Percentiles rank a stretch among this genome's conserved stretches.
These are phyloP conservation scores for Lycocerus yunnanus DNA, from an alignment of 2,888 invertebrate genomes.

Conservation along the genomic window DNA sequence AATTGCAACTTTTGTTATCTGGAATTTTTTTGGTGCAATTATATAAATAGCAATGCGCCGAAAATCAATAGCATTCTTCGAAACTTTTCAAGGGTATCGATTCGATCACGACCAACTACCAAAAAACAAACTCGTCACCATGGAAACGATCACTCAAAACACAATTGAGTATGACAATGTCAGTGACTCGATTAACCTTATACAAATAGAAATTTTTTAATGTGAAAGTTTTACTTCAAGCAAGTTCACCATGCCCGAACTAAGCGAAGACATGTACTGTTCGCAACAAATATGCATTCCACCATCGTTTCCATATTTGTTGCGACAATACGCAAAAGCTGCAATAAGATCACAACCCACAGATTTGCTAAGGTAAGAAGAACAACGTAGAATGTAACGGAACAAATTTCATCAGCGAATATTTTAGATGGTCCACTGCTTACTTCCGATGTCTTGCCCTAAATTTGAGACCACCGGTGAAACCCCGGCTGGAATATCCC, in stretches of 20 bases:
- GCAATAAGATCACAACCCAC: constrained; percentile 89
- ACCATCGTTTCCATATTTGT: constrained; percentile 77
- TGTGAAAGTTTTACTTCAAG: neutral
- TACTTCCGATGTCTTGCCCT: constrained; percentile 81
- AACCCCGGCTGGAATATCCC: constrained; percentile 76
- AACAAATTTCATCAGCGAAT: neutral
- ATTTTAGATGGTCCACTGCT: constrained; percentile 74
- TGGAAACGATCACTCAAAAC: neutral
- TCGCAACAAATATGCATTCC: constrained; percentile 84
- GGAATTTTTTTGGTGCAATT: no score
- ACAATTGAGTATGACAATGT: neutral
- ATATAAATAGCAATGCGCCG: no score
- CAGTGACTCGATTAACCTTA: neutral
- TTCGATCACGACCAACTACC: neutral
- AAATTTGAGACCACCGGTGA: constrained; percentile 80
- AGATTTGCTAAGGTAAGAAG: constrained; percentile 70
- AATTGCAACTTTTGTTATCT: no score
- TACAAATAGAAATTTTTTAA: neutral
- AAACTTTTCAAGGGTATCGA: neutral
- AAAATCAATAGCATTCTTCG: neutral
- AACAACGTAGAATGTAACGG: neutral
- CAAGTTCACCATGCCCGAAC: constrained; percentile 60
- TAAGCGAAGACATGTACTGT: constrained; percentile 76
- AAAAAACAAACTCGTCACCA: neutral
- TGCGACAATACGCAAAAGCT: constrained; percentile 88